phyloP scores from a whole-genome alignment of 2,888 invertebrate genomes.

The Parnassius apollo region DNA sequence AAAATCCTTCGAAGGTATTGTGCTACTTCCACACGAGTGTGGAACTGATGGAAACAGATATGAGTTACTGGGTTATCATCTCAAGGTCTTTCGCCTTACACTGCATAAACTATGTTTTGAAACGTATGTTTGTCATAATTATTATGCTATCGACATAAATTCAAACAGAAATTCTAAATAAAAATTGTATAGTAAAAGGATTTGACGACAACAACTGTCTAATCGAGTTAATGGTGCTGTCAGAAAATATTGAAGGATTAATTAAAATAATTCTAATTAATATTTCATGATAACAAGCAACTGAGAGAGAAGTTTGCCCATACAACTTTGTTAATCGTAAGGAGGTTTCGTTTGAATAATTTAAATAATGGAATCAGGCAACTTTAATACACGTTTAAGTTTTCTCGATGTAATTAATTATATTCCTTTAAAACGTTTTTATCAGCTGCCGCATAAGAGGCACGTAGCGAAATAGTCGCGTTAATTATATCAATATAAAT shows the following conservation, averaged over 20 bases:
- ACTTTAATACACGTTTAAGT: constrained; percentile 21
- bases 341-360: constrained; percentile 25
- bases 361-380: constrained; percentile 23
- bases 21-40: too few species aligned
- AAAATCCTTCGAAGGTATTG: too few species aligned
- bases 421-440: not conserved
- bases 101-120: too few species aligned
- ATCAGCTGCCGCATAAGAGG: too few species aligned
- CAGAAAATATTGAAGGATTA: constrained; percentile 20
- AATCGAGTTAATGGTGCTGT: constrained; percentile 20
- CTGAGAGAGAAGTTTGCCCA: constrained; percentile 25
- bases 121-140: too few species aligned
- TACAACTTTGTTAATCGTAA: constrained; percentile 25
- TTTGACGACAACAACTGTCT: constrained; percentile 4
- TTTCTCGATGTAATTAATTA: not conserved
- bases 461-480: too few species aligned
- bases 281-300: constrained; percentile 25
- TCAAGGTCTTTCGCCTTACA: too few species aligned
- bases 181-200: not conserved
- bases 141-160: too few species aligned
- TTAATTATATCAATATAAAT: too few species aligned
- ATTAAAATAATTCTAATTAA: constrained; percentile 27
- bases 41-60: too few species aligned
- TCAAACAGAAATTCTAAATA: too few species aligned
- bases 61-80: too few species aligned